Evolutionary conservation across 2,113 vertebrate species (phyloP), one percentile per base, ranked within the genome.

Genomic region (Triplophysa rosa): DNA sequence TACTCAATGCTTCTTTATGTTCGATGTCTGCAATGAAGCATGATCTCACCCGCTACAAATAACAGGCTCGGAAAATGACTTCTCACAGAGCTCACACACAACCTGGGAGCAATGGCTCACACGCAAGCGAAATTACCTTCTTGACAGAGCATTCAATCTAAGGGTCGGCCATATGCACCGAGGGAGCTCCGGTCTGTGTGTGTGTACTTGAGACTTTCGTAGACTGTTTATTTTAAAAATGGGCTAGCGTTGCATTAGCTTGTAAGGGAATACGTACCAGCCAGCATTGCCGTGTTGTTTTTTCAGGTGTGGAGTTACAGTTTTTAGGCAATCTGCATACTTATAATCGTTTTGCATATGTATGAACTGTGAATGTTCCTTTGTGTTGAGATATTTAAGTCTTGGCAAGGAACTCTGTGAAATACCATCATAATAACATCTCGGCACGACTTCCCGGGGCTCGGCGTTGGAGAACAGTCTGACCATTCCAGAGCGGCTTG

Each of bases 1-100:
- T 80, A 85, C 90, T 93, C 92, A 93, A 91, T 90, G 90, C 82
- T 87, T 90, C 92, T 92, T 92, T 93, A 92, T 93, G 88, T 87
- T 91, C 85, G 80, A 86, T 80, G 87, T 90, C 89, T 90, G 89
- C 79, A 63, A 78, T 83, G 81, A 82, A 86, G 87, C 88, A 91
- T 93, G 92, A 93, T 89, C 91, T 92, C 92, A 92, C 84, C 82
- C 89, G 24, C 85, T 89, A 87, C 86, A 89, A 92, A 90, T 91
- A 89, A 89, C 87, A 90, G 85, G 84, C 81, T 86, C 67, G 72
- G 84, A 80, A 78, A 81, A 85, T 63, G 74, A 66, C 81, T 81
- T 79, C 75, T 80, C 54, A 62, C 77, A 82, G 67, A 78, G 67
- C 17, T 77, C 64, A 58, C 47, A 67, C 76, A 62, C 69, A 75